Evolutionary conservation across 2,797 vertebrate genomes (phyloP).

Genomic region (Aphelocoma californica): DNA sequence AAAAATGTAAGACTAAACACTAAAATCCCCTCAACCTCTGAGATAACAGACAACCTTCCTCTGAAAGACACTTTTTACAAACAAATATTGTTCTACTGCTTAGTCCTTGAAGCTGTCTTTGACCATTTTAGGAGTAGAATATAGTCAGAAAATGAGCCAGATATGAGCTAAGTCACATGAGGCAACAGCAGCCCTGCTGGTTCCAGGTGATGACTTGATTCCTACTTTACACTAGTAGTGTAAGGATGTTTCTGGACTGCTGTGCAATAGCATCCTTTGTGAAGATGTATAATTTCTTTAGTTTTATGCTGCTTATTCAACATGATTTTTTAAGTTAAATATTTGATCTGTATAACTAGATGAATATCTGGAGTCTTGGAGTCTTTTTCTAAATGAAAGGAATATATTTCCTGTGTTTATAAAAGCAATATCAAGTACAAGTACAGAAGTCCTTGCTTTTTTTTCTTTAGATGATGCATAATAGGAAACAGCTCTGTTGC

Average conservation of each 20-base stretch:
- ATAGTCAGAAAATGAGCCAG: not conserved
- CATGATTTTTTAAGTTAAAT: not conserved
- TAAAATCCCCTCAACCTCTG: not conserved
- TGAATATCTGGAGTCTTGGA: not conserved
- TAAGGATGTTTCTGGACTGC: not conserved
- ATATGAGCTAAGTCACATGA: rapidly evolving
- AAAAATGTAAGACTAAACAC: not conserved
- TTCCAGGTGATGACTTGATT: not conserved
- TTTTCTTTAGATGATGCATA: not conserved
- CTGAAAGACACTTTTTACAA: not conserved
- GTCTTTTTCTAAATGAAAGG: not conserved
- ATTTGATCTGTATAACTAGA: not conserved
- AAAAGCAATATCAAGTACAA: not conserved
- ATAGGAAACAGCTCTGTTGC: not conserved
- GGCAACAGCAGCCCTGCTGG: not conserved
- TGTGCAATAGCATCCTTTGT: not conserved
- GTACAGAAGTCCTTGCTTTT: not conserved
- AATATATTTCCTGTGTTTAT: not conserved
- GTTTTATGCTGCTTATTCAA: not conserved
- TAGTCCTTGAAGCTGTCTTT: not conserved
- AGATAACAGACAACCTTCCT: not conserved
- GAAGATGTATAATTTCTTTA: rapidly evolving
- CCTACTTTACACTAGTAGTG: not conserved
- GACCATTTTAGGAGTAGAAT: not conserved
- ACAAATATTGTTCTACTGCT: not conserved